These are phyloP conservation scores for Naja naja DNA, from an alignment of 2,113 vertebrate species.

Conservation along the genomic window DNA sequence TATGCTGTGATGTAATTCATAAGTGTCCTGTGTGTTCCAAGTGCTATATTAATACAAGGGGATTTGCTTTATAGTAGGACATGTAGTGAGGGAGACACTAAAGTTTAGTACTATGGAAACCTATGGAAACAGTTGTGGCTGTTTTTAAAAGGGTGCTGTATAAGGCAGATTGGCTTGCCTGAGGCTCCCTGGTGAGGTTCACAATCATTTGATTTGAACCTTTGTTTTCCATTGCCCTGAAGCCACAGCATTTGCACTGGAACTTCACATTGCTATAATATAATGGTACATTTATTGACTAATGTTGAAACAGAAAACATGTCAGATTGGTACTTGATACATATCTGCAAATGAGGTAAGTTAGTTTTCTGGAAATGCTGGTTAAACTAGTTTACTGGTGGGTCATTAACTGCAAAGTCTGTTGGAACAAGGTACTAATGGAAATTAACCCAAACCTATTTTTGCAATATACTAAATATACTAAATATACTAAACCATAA, in stretches of 20 bases:
- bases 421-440: slow-evolving; percentile 9
- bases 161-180: neutral
- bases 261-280: neutral
- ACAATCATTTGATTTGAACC: neutral
- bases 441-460: slow-evolving; percentile 4
- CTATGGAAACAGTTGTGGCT: neutral
- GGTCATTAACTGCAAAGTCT: slow-evolving; percentile 30
- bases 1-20: neutral
- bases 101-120: neutral
- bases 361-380: slow-evolving; percentile 44
- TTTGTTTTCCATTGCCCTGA: neutral
- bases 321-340: neutral
- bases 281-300: neutral
- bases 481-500: neutral
- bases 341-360: neutral
- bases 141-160: neutral
- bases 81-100: neutral
- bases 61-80: neutral
- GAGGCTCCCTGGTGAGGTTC: neutral
- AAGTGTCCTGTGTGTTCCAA: neutral
- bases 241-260: neutral
- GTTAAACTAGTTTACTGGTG: slow-evolving; percentile 41
- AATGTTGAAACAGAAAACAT: neutral
- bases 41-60: neutral
- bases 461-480: neutral